Percentiles rank a stretch among this genome's conserved stretches.
Conservation (phyloP, 2,888 invertebrate species). For the Phyllotreta cruciferae region DNA sequence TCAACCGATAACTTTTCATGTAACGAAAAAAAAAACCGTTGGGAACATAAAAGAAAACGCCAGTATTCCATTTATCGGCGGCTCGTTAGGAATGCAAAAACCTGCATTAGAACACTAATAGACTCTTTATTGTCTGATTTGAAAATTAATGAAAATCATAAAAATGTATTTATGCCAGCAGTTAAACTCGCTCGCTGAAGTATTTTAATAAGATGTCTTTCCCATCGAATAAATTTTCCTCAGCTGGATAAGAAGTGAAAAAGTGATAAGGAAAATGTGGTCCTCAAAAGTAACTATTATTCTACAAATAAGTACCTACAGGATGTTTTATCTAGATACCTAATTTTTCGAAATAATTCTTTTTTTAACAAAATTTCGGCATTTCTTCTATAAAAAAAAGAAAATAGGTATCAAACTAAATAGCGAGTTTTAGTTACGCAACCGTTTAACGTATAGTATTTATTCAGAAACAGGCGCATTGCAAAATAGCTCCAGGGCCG, state of each 20-base stretch:
- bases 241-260: no score
- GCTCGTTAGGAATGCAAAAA: conserved; percentile 38
- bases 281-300: no score
- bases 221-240: background rate
- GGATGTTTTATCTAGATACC: no score
- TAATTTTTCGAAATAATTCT: background rate
- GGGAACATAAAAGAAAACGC: conserved; percentile 26
- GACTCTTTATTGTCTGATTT: conserved; percentile 28
- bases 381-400: background rate
- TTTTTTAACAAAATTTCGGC: background rate
- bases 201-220: no score
- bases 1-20: conserved; percentile 39
- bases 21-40: conserved; percentile 35
- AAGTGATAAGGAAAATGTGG: no score
- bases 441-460: conserved; percentile 23
- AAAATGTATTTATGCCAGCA: conserved; percentile 29
- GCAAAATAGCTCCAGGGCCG: conserved; percentile 39
- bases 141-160: conserved; percentile 34
- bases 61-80: conserved; percentile 15
- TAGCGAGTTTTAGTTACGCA: conserved; percentile 26
- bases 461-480: conserved; percentile 38
- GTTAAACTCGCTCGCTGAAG: background rate
- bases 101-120: conserved; percentile 26
- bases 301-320: no score
- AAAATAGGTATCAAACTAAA: conserved; percentile 21